These are phyloP conservation scores for Psammodynastes pulverulentus DNA, from an alignment of 2,113 vertebrate species.

Conservation along the genomic window DNA sequence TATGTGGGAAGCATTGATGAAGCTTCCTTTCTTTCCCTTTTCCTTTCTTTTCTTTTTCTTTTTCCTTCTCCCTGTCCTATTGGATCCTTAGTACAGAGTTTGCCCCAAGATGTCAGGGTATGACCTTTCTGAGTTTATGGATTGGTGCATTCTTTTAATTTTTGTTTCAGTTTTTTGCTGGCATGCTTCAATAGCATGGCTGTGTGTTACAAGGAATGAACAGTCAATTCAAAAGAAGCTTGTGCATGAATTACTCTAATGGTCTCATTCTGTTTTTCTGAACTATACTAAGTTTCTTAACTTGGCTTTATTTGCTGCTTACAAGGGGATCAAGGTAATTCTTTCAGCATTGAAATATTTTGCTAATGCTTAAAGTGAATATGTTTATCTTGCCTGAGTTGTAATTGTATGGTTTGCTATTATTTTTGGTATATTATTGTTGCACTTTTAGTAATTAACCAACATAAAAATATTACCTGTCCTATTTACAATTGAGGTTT, in stretches of 20 bases:
- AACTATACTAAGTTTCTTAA: slow-evolving; percentile 78
- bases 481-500: rapidly evolving
- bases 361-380: not conserved
- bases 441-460: slow-evolving; percentile 4
- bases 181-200: slow-evolving; percentile 76
- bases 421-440: slow-evolving; percentile 4
- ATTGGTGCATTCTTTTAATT: slow-evolving; percentile 72
- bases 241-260: slow-evolving; percentile 80
- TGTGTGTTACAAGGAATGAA: slow-evolving; percentile 70
- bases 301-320: slow-evolving; percentile 87
- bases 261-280: slow-evolving; percentile 53
- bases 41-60: not conserved
- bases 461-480: not conserved
- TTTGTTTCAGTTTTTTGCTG: slow-evolving; percentile 75
- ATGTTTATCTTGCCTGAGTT: slow-evolving; percentile 10
- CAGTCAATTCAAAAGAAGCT: slow-evolving; percentile 67
- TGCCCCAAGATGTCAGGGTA: slow-evolving; percentile 60
- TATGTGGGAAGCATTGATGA: slow-evolving; percentile 50
- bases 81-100: slow-evolving; percentile 58
- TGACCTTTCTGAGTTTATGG: slow-evolving; percentile 53
- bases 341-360: slow-evolving; percentile 46
- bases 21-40: slow-evolving; percentile 60
- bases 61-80: slow-evolving; percentile 38
- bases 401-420: not conserved
- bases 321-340: slow-evolving; percentile 89